These are phyloP conservation scores for Brachionus koreanus DNA, from an alignment of 1,140 invertebrate species.

Conservation along the genomic window DNA sequence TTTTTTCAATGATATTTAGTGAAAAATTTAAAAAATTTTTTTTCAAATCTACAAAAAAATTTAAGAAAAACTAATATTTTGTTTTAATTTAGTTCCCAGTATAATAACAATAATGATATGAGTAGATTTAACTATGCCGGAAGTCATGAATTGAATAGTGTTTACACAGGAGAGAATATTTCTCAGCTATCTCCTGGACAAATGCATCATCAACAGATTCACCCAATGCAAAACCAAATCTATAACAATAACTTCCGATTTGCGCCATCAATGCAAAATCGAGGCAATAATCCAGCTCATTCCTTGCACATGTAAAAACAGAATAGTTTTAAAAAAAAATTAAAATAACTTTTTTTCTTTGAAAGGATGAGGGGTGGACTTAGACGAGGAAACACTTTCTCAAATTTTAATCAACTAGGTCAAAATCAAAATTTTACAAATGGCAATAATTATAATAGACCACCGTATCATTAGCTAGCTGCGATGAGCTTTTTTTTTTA, in stretches of 20 bases:
- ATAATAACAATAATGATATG: not conserved
- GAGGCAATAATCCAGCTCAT: not conserved
- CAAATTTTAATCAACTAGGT: slow-evolving; percentile 8
- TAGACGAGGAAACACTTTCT: not conserved
- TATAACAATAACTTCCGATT: not conserved
- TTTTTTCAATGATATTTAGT: no score
- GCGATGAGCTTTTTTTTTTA: not conserved
- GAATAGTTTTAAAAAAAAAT: not conserved
- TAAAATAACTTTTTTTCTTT: not conserved
- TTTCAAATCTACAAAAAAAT: no score
- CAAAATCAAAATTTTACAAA: slow-evolving; percentile 9
- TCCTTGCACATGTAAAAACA: not conserved
- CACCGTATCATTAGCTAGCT: not conserved
- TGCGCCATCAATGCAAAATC: not conserved
- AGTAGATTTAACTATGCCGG: not conserved
- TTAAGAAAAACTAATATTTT: no score
- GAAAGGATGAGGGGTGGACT: not conserved
- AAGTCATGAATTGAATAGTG: not conserved
- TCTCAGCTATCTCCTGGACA: not conserved
- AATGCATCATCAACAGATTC: not conserved
- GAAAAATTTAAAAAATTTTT: no score
- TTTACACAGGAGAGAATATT: not conserved
- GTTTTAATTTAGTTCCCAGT: not conserved
- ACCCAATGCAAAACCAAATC: not conserved
- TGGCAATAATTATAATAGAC: not conserved